Evolutionary conservation across 2,888 invertebrate species (phyloP).

Genomic region (Stenolophus ochropezus): DNA sequence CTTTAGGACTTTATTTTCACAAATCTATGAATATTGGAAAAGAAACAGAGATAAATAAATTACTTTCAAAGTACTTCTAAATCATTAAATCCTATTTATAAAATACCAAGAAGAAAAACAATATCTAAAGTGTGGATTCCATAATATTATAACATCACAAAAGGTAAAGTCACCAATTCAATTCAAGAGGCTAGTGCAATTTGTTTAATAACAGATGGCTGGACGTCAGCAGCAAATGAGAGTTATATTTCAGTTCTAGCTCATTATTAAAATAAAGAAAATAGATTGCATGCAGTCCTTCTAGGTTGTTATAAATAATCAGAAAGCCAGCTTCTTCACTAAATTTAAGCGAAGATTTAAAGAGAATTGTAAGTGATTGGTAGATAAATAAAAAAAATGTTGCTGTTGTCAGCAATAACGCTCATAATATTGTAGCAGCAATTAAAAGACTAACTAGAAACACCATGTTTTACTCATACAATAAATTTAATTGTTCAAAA

Average conservation of each 20-base stretch:
- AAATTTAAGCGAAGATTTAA: slow-evolving; percentile 61
- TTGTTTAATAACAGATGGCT: slow-evolving; percentile 66
- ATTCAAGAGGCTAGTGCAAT: slow-evolving; percentile 62
- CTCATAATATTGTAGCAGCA: slow-evolving; percentile 63
- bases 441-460: neutral
- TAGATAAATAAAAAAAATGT: slow-evolving; percentile 64
- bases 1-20: neutral
- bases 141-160: slow-evolving; percentile 62
- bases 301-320: slow-evolving; percentile 63
- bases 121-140: slow-evolving; percentile 64
- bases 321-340: slow-evolving; percentile 63
- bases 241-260: slow-evolving; percentile 66
- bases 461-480: neutral
- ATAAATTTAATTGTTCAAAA: neutral
- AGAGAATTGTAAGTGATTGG: slow-evolving; percentile 61
- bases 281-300: slow-evolving; percentile 62
- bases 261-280: slow-evolving; percentile 64
- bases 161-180: slow-evolving; percentile 60
- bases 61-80: slow-evolving; percentile 62
- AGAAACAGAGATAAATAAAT: neutral
- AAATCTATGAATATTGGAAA: neutral
- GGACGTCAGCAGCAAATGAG: slow-evolving; percentile 67
- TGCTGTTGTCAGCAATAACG: slow-evolving; percentile 65
- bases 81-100: slow-evolving; percentile 64
- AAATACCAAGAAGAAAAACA: slow-evolving; percentile 65